Percentiles rank a stretch among this genome's conserved stretches.
Evolutionary conservation across 1,140 invertebrate species (phyloP).

Genomic region (Sycophaga agraensis): DNA sequence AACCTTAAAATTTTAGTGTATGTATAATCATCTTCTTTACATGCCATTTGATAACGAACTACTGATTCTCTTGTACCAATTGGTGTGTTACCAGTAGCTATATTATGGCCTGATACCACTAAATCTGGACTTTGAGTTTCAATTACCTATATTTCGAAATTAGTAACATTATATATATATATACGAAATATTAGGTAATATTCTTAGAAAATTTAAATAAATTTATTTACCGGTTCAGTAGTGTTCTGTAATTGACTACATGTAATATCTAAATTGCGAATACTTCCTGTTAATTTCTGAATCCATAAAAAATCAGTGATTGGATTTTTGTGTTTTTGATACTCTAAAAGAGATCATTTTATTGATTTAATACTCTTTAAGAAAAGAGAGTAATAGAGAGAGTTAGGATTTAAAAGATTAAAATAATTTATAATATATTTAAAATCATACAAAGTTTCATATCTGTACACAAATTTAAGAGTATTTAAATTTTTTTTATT

Average conservation of each 20-base stretch:
- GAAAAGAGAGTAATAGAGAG: too few species aligned
- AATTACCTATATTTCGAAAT: conserved; percentile 38
- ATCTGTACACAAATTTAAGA: background rate
- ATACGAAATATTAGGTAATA: too few species aligned
- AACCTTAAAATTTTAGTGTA: conserved; percentile 73
- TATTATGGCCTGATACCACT: conserved; percentile 61
- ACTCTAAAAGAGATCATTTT: conserved; percentile 56
- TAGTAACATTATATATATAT: conserved; percentile 33
- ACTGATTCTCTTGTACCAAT: conserved; percentile 78
- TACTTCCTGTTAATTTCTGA: conserved; percentile 46
- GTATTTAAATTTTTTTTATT: background rate
- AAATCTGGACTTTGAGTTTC: conserved; percentile 62
- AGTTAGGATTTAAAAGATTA: too few species aligned
- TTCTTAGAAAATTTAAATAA: conserved; percentile 12
- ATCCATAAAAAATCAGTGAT: conserved; percentile 49
- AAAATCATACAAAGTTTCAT: too few species aligned
- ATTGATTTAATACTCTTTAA: too few species aligned
- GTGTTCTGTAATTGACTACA: conserved; percentile 37
- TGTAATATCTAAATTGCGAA: conserved; percentile 37
- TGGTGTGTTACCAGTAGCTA: conserved; percentile 69
- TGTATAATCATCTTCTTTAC: conserved; percentile 81
- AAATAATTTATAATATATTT: too few species aligned
- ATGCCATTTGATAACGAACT: conserved; percentile 75
- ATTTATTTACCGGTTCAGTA: conserved; percentile 42
- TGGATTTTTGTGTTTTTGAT: conserved; percentile 47